Conservation (phyloP, 2,888 invertebrate genomes). For the Anticlea derivata region DNA sequence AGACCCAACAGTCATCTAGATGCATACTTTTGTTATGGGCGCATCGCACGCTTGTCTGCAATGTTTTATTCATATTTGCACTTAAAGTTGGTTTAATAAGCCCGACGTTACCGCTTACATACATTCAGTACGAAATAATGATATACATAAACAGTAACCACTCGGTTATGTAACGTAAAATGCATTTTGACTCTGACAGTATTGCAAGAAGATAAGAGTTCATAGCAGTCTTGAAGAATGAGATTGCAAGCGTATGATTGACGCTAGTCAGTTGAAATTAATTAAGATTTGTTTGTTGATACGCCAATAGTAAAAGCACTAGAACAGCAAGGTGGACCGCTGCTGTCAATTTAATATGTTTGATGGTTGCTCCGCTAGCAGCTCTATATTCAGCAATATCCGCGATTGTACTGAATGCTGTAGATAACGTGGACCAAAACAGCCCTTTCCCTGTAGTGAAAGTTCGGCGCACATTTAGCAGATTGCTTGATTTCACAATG, state of each 20-base stretch:
- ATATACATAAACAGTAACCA: conserved; percentile 5
- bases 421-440: conserved; percentile 18
- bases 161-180: conserved; percentile 20
- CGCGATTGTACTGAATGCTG: neutral
- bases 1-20: too few species aligned
- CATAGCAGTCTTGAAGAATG: conserved; percentile 13
- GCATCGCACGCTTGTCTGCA: too few species aligned
- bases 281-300: conserved; percentile 38
- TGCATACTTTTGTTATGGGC: too few species aligned
- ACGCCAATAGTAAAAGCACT: conserved; percentile 21
- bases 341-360: too few species aligned
- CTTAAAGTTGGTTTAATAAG: too few species aligned
- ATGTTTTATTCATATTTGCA: too few species aligned
- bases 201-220: conserved; percentile 2
- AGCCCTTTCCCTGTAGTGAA: conserved; percentile 46
- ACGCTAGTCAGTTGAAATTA: conserved; percentile 30
- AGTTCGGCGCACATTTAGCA: conserved; percentile 43
- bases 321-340: conserved; percentile 5
- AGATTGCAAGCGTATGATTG: conserved; percentile 35
- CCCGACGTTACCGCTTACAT: conserved; percentile 22
- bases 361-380: too few species aligned
- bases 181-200: conserved; percentile 21
- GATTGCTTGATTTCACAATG: conserved; percentile 46
- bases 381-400: neutral
- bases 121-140: conserved; percentile 17